Evolutionary conservation across 2,797 vertebrate species (phyloP).

Genomic region (Furcifer pardalis): DNA sequence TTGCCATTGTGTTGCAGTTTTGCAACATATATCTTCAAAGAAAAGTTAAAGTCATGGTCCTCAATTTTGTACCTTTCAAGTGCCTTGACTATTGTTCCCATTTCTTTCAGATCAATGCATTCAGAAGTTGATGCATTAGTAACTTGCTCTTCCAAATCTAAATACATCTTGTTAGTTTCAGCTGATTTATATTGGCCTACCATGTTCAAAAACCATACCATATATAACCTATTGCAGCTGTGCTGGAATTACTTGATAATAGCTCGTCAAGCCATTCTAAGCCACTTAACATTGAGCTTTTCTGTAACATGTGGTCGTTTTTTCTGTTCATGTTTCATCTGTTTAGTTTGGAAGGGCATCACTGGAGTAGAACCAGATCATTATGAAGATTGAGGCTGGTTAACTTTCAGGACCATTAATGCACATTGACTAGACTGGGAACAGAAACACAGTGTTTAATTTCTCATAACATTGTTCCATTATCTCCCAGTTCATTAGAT

Average conservation of each 20-base stretch:
- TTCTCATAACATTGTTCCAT: not conserved
- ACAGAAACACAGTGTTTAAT: not conserved
- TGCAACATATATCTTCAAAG: not conserved
- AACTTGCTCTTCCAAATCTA: not conserved
- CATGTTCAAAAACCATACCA: not conserved
- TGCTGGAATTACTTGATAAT: not conserved
- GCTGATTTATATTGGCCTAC: no score
- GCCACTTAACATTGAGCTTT: not conserved
- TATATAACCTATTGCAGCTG: not conserved
- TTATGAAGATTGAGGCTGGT: constrained; percentile 3
- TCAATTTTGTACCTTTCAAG: not conserved
- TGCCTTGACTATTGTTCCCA: no score
- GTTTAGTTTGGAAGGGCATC: not conserved
- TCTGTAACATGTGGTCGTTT: not conserved
- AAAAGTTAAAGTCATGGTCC: not conserved
- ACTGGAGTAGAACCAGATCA: constrained; percentile 17
- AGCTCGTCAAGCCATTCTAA: not conserved
- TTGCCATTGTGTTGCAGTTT: not conserved
- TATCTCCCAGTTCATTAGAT: not conserved
- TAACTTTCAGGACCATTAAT: constrained; percentile 2
- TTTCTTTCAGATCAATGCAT: no score
- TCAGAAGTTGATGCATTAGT: not conserved
- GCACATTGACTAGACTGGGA: not conserved
- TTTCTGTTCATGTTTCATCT: not conserved
- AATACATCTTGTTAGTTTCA: not conserved